These are phyloP conservation scores for Sterrhoptilus dennistouni DNA, from an alignment of 2,113 vertebrate genomes.

Conservation along the genomic window DNA sequence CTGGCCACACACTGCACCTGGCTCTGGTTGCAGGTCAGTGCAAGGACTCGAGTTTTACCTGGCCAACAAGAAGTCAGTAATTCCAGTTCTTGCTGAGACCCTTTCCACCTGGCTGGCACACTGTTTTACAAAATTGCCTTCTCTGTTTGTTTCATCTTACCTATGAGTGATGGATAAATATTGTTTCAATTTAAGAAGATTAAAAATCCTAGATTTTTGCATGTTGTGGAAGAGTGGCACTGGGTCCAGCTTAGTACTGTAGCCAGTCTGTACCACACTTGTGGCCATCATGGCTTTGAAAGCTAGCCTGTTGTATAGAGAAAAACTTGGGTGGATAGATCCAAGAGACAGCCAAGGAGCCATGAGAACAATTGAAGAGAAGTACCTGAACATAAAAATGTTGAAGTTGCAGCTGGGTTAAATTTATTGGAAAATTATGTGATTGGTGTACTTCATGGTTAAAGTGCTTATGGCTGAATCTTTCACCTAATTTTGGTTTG, in stretches of 20 bases:
- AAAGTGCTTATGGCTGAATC: neutral
- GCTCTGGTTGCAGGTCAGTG: neutral
- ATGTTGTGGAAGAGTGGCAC: neutral
- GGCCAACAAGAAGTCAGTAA: neutral
- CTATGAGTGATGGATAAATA: neutral
- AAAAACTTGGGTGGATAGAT: neutral
- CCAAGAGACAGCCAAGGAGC: neutral
- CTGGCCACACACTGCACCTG: rapidly evolving
- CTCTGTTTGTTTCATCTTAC: neutral
- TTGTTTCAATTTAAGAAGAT: neutral
- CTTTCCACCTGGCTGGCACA: neutral
- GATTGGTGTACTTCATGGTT: neutral
- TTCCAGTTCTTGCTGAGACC: neutral
- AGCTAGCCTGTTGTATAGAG: neutral
- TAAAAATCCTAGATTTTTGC: neutral
- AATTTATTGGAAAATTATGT: neutral
- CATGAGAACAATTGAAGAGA: neutral
- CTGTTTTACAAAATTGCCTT: neutral
- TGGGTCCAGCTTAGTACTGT: neutral
- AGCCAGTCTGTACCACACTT: neutral
- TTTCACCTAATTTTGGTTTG: neutral
- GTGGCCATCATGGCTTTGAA: neutral
- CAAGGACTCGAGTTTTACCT: neutral
- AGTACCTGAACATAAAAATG: neutral
- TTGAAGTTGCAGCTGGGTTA: neutral